Conservation (phyloP, 2,797 vertebrate species). For the Microctenopoma steveboyesi region DNA sequence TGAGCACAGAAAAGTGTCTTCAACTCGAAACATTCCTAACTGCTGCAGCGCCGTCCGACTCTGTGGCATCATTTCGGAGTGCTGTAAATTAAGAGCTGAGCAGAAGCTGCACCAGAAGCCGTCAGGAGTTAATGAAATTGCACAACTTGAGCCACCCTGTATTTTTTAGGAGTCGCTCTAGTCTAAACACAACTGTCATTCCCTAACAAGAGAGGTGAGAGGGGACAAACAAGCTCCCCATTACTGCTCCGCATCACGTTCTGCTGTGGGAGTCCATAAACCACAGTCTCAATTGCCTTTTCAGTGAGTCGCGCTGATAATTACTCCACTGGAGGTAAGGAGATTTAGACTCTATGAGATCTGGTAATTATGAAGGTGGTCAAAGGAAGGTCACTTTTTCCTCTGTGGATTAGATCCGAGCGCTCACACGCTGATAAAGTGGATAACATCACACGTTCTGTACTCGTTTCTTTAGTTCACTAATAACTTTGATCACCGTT, state of each 20-base stretch:
- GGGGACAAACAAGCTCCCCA: constrained; percentile 71
- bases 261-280: constrained; percentile 75
- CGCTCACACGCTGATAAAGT: constrained; percentile 57
- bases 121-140: constrained; percentile 46
- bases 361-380: constrained; percentile 79
- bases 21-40: constrained; percentile 14
- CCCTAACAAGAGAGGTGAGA: constrained; percentile 58
- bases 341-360: constrained; percentile 77
- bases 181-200: constrained; percentile 65
- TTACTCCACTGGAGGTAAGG: constrained; percentile 80
- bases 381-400: constrained; percentile 81
- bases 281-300: constrained; percentile 77
- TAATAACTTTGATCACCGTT: constrained; percentile 33
- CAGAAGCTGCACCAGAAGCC: constrained; percentile 24
- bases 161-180: constrained; percentile 51
- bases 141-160: constrained; percentile 40
- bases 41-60: neutral
- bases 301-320: constrained; percentile 80
- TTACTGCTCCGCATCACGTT: constrained; percentile 75
- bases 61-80: constrained; percentile 21
- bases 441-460: constrained; percentile 50
- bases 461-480: constrained; percentile 26
- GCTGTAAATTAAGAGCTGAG: constrained; percentile 43
- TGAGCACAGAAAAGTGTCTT: constrained; percentile 7
- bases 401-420: constrained; percentile 69